Base-by-base conservation (phyloP, 2,797 vertebrate species). In the Periparus ater region DNA sequence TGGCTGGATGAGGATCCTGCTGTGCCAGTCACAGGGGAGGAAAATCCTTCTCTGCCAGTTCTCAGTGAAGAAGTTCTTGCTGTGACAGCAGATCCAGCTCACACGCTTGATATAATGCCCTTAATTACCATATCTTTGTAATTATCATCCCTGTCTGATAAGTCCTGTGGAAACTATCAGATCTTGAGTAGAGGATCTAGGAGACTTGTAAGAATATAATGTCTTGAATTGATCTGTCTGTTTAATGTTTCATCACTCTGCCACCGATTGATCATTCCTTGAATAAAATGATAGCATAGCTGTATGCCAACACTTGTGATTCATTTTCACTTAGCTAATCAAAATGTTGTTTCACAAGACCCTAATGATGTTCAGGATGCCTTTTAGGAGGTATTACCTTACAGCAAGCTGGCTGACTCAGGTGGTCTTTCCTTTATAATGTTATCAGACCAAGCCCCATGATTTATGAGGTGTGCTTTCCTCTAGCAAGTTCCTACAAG, bases 291-390 rank as follows among this genome's bases (percentile, higher is more conserved):
- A 75, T 96, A 95, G 79, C 76, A 91, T 72, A 96, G 88, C 78
- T 86, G 66, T 96, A 92, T 96, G 96, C 96, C 96, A 97, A 91
- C 87, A 91, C 72, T 94, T 87, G 79, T 97, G 96, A 97, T 97
- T 97, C 88, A 96, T 97, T 94, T 97, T 97, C 94, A 96, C 92
- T 98, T 97, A 97, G 89, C 96, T 97, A 95, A 98, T 97, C 94
- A 98, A 97, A 97, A 94, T 96, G 86, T 95, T 97, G 91, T 97
- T 97, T 96, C 95, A 95, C 93, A 97, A 97, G 94, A 93, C 86
- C 91, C 93, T 93, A 92, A 96, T 92, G 92, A 81, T 96, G 83
- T 95, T 97, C 89, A 95, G 95, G 93, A 96, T 91, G 89, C 89
- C 78, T 96, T 95, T 92, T 79, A 96, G 92, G 77, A 97, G 87